Conservation (phyloP, 2,113 vertebrate species). For the Macaca nemestrina region DNA sequence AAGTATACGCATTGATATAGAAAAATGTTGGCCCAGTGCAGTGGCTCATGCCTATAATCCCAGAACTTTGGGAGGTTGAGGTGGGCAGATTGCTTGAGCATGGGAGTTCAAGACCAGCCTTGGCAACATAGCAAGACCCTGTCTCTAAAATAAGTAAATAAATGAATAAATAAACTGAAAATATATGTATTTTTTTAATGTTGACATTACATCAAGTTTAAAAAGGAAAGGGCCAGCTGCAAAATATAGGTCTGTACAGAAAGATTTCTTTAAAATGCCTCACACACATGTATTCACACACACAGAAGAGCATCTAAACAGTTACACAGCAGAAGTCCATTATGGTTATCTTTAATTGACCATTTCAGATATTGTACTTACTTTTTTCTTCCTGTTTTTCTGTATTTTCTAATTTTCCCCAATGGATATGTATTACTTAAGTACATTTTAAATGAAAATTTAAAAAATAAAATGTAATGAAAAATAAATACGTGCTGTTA, state of each 20-base stretch:
- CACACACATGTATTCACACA: not conserved
- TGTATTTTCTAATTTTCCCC: not conserved
- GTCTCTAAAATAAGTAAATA: no score
- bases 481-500: not conserved
- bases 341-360: not conserved
- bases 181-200: not conserved
- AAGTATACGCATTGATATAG: no score
- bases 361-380: slow-evolving; percentile 12
- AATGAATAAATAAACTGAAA: no score
- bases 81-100: no score
- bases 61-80: no score
- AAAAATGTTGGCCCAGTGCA: no score
- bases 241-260: not conserved
- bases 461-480: slow-evolving; percentile 12
- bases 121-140: no score
- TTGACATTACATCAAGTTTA: not conserved
- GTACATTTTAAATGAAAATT: slow-evolving; percentile 14
- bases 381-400: slow-evolving; percentile 8
- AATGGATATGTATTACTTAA: not conserved
- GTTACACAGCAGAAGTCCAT: not conserved
- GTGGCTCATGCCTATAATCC: no score
- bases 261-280: not conserved
- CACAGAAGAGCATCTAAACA: not conserved
- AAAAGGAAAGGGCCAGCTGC: not conserved
- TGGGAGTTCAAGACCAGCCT: no score